A percentile compares a stretch with the other conserved stretches of the same genome.
Conservation (phyloP, 2,797 vertebrate genomes). For the Chelon auratus region DNA sequence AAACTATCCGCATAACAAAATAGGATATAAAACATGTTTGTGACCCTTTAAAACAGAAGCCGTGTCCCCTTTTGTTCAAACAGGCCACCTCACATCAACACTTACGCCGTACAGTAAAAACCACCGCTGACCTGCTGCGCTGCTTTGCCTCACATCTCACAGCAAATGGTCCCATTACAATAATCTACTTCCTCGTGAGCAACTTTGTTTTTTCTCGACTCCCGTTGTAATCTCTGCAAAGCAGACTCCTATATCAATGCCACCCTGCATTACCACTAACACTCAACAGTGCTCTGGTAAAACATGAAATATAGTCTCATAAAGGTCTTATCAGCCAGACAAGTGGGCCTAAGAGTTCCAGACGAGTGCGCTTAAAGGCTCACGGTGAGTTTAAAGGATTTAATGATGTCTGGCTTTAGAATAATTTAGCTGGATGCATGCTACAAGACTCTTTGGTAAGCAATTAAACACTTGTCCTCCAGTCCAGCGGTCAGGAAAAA, state of each 20-base stretch:
- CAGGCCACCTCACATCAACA: not conserved
- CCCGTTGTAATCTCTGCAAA: slow-evolving; percentile 59
- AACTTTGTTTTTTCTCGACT: slow-evolving; percentile 55
- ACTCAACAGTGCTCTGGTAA: slow-evolving; percentile 56
- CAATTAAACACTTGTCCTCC: slow-evolving; percentile 36
- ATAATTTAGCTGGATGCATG: slow-evolving; percentile 22
- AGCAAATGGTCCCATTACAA: slow-evolving; percentile 28
- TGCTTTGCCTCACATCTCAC: slow-evolving; percentile 13
- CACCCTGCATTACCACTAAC: slow-evolving; percentile 57
- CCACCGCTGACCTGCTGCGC: not conserved
- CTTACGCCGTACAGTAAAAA: not conserved
- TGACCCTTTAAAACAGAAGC: slow-evolving; percentile 3
- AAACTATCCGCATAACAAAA: not conserved
- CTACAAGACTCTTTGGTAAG: slow-evolving; percentile 31
- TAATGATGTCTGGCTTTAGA: slow-evolving; percentile 64
- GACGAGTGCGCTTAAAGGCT: slow-evolving; percentile 63
- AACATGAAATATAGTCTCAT: slow-evolving; percentile 71
- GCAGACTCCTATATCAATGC: slow-evolving; percentile 70
- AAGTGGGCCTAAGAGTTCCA: slow-evolving; percentile 65
- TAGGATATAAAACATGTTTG: not conserved
- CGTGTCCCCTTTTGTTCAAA: slow-evolving; percentile 1
- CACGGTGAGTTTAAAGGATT: slow-evolving; percentile 59
- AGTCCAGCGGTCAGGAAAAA: not conserved
- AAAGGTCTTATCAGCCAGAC: slow-evolving; percentile 71
- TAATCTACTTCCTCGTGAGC: slow-evolving; percentile 42